Base-by-base conservation (phyloP, 2,888 invertebrate genomes). In the Amaurobius ferox region DNA sequence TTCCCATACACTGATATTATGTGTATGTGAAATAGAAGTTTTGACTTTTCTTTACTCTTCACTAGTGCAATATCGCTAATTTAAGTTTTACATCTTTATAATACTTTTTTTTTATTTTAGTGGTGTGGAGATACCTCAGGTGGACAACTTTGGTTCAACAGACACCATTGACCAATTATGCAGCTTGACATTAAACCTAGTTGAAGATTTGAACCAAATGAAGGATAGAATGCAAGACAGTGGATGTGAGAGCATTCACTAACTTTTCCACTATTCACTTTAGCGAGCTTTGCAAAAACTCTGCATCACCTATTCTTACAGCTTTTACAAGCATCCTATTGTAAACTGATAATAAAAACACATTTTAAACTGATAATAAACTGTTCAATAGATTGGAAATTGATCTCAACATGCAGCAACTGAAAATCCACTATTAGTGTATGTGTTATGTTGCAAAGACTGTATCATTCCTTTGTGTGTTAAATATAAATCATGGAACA, bases 161-260 rank as follows among this genome's bases (percentile, higher is more conserved):
- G 87, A 87, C 61, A 87, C 87, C 3, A 81, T 87, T 6, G 87
- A 87, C 73, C 80, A 80, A 13, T 40, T 87, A 13, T 87, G 87
- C 68, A 81, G 61, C 39, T 61, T 87, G 44, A 81, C 87, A 23
- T 16, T 87, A 28, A 80, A 87, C 40, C 72, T 87, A 19, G 87
- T 81, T 0, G 87, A 80, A 68, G 86, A 86, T 64, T 71, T 86
- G 16, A 76, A 72, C 16, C 86, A 79, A n/a, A 32, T 79, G 23
- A 86, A 86, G 11, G 86, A 86, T 26, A 74, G 78, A 62, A 79
- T 86, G 79, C 79, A 79, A 55, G 86, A 86, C 55, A 86, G 86
- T 55, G 86, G 86, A 0, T 86, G 86, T 64, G 86, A 86, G 76
- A 86, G 86, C 35, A 86, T 74, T n/a, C 86, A 86, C 44, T 85